Percentiles rank a stretch among this genome's conserved stretches.
Conservation (phyloP, 2,888 invertebrate genomes). For the Drosophila incognita region DNA sequence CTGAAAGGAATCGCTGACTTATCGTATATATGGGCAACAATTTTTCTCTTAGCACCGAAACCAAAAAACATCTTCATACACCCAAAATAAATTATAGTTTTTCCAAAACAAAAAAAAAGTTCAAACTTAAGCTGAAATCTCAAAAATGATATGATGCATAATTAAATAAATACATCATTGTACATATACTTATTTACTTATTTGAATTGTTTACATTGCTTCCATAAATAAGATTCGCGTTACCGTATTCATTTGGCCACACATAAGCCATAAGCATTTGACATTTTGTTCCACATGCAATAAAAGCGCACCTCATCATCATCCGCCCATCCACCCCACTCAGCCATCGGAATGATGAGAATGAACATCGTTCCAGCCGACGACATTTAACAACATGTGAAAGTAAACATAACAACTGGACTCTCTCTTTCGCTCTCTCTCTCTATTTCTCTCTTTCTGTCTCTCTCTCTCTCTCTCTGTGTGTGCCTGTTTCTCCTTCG, state of each 20-base stretch:
- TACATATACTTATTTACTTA: not conserved
- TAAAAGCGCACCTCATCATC: slow-evolving; percentile 7
- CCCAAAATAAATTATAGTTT: not conserved
- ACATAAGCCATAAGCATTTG: slow-evolving; percentile 10
- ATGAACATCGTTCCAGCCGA: slow-evolving; percentile 44
- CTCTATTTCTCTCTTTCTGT: not conserved
- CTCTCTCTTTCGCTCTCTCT: not conserved
- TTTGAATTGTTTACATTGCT: slow-evolving; percentile 22
- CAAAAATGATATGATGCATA: not conserved
- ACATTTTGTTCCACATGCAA: slow-evolving; percentile 49
- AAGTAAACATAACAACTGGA: slow-evolving; percentile 61
- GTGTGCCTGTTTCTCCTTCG: not conserved
- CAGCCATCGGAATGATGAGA: slow-evolving; percentile 6
- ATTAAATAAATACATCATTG: not conserved
- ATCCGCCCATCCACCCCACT: not conserved
- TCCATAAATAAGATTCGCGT: slow-evolving; percentile 34
- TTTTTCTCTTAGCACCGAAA: not conserved
- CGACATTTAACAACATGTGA: slow-evolving; percentile 36
- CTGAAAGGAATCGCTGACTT: not conserved
- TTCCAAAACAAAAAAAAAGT: not conserved
- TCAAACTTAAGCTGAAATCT: not conserved
- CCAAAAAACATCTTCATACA: not conserved
- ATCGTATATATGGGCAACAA: not conserved
- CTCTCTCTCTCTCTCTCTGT: not conserved
- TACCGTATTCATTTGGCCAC: slow-evolving; percentile 37